Conservation (phyloP, 2,113 vertebrate genomes). For the Herpetotheres cachinnans region DNA sequence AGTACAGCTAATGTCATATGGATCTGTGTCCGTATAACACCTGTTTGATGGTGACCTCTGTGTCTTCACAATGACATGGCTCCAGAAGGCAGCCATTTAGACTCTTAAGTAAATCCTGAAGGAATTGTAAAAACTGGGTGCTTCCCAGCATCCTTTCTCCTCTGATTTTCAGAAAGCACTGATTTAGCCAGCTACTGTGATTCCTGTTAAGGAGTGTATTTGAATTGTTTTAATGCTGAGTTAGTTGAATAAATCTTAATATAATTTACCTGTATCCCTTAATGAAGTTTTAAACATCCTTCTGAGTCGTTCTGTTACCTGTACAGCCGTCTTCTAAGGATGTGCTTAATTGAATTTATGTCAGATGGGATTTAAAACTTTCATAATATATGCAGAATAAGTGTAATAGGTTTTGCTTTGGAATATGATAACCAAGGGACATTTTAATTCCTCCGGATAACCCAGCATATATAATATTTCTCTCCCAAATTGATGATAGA, state of each 20-base stretch:
- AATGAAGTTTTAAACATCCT: conserved; percentile 52
- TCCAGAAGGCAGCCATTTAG: neutral
- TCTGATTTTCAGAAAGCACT: neutral
- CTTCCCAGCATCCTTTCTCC: neutral
- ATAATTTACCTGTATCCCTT: conserved; percentile 24
- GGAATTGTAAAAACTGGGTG: neutral
- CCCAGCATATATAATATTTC: neutral
- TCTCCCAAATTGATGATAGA: neutral
- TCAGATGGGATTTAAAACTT: conserved; percentile 53
- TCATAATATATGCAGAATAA: conserved; percentile 41
- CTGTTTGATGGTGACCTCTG: neutral
- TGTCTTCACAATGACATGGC: fast-evolving
- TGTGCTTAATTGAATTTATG: conserved; percentile 51
- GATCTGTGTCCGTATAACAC: neutral
- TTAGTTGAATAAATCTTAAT: conserved; percentile 38
- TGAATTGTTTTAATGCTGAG: neutral
- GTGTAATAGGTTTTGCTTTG: conserved; percentile 49
- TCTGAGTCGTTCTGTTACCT: conserved; percentile 13
- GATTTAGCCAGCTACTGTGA: neutral
- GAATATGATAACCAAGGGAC: conserved; percentile 53
- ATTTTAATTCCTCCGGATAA: conserved; percentile 47
- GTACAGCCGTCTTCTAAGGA: neutral
- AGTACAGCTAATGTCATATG: neutral
- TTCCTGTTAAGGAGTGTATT: neutral
- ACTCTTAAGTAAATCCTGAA: neutral